Evolutionary conservation across 30 jellyfish, hydroid and myxozoan genomes (phyloP), one percentile per base, ranked within the genome.

Genomic region (Hydractinia symbiolongicarpus): DNA sequence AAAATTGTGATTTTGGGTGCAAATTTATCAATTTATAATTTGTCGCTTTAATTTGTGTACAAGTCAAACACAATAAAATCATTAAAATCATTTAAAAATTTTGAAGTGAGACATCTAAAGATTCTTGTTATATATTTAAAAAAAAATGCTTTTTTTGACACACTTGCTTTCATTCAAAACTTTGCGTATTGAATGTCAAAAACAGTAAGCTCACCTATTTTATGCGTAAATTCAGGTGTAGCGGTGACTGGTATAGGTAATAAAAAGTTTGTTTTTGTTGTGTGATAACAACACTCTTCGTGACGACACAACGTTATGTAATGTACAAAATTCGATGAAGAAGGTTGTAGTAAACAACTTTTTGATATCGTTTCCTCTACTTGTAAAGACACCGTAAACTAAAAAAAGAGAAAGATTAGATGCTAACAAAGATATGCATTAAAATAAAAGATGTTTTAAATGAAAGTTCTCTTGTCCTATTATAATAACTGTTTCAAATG

Each of bases 231-330:
- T 58, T 82, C 92, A 56, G 95, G 95, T 5, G 98, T 91, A 8
- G 90, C 90, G 5, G 98, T 91, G 77, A 91, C 82, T 1, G 98
- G 98, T 8, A 91, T 91, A 0, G 96, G 98, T 51, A 91, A 69
- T 62, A 88, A 66, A 68, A 91, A 91, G 64, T 69, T 82, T 13
- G 95, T 79, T 70, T 79, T 88, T 52, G 95, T 53, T 56, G 89
- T 81, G 54, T 73, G 77, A 50, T 77, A 53, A 56, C 95, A 86
- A 82, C 95, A 91, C 76, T 91, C 98, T 77, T 86, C 95, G 53
- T 83, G 83, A 54, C 89, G 71, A 67, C 98, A 83, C 61, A 86
- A 81, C 13, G 94, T 82, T 68, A 76, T 85, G 81, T 9, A 73
- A 66, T 52, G 91, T 44, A 72, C 73, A 72, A 52, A 72, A 83